These are phyloP conservation scores for Clarias magur DNA, from an alignment of 2,113 vertebrate species.

Conservation along the genomic window DNA sequence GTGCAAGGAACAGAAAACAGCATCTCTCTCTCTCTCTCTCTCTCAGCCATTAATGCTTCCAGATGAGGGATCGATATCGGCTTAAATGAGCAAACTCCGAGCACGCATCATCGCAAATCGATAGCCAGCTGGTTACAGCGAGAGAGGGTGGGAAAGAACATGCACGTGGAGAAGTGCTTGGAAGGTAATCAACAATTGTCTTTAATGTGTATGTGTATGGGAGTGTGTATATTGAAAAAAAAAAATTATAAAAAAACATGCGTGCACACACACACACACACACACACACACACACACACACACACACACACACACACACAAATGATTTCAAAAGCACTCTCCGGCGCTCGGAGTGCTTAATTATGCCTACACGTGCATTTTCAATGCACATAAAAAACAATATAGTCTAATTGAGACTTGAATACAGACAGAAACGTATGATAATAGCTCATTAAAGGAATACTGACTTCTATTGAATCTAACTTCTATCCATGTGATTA, in stretches of 20 bases:
- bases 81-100: constrained; percentile 55
- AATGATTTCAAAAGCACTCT: background rate
- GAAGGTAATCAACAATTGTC: constrained; percentile 29
- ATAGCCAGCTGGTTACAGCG: constrained; percentile 43
- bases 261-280: too few species aligned
- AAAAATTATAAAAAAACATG: background rate
- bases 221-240: background rate
- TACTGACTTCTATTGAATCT: background rate
- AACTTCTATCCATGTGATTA: background rate
- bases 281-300: too few species aligned
- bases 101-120: constrained; percentile 50
- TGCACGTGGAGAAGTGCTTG: constrained; percentile 19
- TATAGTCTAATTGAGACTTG: constrained; percentile 7
- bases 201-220: background rate
- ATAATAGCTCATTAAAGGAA: constrained; percentile 12
- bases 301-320: background rate
- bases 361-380: background rate
- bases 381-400: background rate
- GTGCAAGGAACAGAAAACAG: constrained; percentile 30
- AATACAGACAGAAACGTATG: background rate
- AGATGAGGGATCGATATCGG: constrained; percentile 47
- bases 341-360: background rate
- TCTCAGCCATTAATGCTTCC: constrained; percentile 50
- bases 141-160: background rate
- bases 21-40: background rate